phyloP scores from a whole-genome alignment of 1,140 invertebrate species.

The Anastrepha obliqua region DNA sequence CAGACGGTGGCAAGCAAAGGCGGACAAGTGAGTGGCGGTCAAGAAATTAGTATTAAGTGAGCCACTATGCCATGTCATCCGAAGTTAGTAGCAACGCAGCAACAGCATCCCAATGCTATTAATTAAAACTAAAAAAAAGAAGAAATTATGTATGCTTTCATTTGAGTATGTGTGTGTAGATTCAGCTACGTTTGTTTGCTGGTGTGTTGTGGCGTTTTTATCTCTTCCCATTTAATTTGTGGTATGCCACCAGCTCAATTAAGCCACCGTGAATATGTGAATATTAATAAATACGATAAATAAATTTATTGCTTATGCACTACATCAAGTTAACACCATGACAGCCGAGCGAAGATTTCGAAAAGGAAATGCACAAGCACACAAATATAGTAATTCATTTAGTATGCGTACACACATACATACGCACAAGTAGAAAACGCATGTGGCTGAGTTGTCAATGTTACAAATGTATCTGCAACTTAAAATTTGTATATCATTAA shows the following conservation, averaged over 20 bases:
- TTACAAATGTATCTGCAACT: conserved; percentile 19
- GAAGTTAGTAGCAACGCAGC: neutral
- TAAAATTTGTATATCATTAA: conserved; percentile 47
- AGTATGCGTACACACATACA: neutral
- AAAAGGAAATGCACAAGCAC: conserved; percentile 38
- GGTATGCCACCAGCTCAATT: conserved; percentile 34
- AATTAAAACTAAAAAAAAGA: conserved; percentile 4
- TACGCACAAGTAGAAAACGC: neutral
- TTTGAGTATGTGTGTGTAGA: neutral
- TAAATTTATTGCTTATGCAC: conserved; percentile 49
- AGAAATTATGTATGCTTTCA: neutral
- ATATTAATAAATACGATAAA: conserved; percentile 49
- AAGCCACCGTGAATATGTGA: conserved; percentile 45
- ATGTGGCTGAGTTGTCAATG: conserved; percentile 30
- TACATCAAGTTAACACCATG: conserved; percentile 46
- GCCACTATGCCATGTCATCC: neutral
- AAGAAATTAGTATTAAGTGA: conserved; percentile 50
- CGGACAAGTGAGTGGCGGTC: conserved; percentile 27
- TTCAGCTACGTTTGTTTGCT: neutral
- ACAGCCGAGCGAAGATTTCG: neutral
- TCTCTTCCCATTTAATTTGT: conserved; percentile 18
- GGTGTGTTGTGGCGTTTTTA: neutral
- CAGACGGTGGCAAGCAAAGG: conserved; percentile 44
- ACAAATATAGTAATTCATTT: neutral
- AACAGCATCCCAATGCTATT: neutral